Base-by-base conservation (phyloP, 2,113 vertebrate genomes). In the Globicephala melas region DNA sequence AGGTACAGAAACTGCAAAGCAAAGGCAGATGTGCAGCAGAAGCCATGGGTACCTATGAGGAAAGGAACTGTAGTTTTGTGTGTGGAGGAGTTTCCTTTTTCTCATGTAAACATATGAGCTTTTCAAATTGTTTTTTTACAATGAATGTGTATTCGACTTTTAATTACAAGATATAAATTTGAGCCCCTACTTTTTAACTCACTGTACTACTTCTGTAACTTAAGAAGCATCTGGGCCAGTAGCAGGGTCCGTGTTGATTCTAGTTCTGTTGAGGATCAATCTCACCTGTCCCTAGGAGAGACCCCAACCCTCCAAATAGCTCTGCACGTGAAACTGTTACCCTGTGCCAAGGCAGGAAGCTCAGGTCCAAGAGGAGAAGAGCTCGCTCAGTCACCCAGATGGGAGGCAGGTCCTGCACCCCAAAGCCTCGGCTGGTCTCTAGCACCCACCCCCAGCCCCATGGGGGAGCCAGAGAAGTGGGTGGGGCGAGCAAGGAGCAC, bases 31-130 rank as follows among this genome's bases (percentile, higher is more conserved):
- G 17, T 10, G 13, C 0, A 36, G 28, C 53, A 11, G 85, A 38
- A 38, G 33, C n/a, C 53, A 23, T 1, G 2, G 2, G 15, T 31
- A 14, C 33, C 36, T n/a, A 5, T 23, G 23, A 76, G 81, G 50
- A 93, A 28, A 13, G 2, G 25, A 3, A 31, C 0, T 1, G 2
- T 5, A 25, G 18, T 0, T 8, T 1, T 6, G 25, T 10, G 47
- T 2, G 25, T 1, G 1, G 20, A 17, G 41, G 0, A 20, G 25
- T 28, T 31, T 82, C 44, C 68, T 8, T 53, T 70, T 74, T 5
- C 20, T n/a, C 28, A 18, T 65, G 28, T 63, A 81, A 76, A 81
- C 4, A 5, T n/a, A 15, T 5, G 7, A 84, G 50, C 23, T 21
- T 89, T 74, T 71, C 53, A 74, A 88, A 65, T 20, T 26, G 50